phyloP scores from a whole-genome alignment of 2,113 vertebrate species.

The Pseudopodoces humilis region DNA sequence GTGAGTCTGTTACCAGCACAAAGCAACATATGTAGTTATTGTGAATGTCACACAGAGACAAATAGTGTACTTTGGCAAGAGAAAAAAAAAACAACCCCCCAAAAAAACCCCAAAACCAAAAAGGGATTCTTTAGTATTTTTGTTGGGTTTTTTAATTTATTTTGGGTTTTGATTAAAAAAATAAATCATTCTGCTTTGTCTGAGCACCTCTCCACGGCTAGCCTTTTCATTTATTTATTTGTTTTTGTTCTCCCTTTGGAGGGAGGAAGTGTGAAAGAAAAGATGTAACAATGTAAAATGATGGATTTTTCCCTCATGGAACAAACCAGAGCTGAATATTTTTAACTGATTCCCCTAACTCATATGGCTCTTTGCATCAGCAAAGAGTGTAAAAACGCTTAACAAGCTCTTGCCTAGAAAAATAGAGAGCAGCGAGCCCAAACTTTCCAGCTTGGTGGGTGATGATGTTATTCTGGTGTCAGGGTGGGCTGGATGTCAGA shows the following conservation, averaged over 20 bases:
- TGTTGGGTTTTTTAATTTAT: neutral
- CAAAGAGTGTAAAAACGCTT: constrained; percentile 22
- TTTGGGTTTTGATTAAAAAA: neutral
- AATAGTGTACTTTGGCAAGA: neutral
- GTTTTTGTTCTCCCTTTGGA: neutral
- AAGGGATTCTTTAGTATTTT: too few relatives aligned
- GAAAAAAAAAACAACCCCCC: neutral
- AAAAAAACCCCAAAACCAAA: neutral
- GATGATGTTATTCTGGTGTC: neutral
- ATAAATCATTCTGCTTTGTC: neutral
- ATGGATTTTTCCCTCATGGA: neutral
- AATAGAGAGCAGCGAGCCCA: neutral
- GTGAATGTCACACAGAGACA: neutral
- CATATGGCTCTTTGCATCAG: neutral
- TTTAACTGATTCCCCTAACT: neutral
- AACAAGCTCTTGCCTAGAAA: neutral
- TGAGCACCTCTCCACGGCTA: fast-evolving
- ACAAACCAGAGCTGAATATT: neutral
- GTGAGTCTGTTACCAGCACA: neutral
- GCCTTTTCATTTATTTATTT: neutral
- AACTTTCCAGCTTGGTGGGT: neutral
- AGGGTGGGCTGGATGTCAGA: neutral
- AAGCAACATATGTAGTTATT: neutral
- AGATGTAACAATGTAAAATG: neutral
- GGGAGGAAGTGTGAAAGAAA: neutral